These are phyloP conservation scores for Norana najaformis DNA, from an alignment of 2,888 invertebrate genomes.

Conservation along the genomic window DNA sequence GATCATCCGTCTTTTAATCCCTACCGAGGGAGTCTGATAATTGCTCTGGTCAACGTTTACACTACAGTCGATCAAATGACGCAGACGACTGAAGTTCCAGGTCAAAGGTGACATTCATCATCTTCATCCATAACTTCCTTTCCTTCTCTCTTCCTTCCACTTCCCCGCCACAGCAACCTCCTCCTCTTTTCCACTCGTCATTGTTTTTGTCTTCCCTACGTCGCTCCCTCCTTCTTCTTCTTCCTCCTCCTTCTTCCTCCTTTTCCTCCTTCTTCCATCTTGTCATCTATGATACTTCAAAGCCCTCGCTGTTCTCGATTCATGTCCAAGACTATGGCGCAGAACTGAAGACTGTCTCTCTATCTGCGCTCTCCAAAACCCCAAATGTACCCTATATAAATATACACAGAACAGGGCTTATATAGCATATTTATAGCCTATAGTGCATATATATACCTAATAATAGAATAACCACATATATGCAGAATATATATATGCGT, in stretches of 20 bases:
- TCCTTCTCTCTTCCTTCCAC: neutral
- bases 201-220: neutral
- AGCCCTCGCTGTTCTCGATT: neutral
- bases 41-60: neutral
- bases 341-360: neutral
- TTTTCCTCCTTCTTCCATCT: neutral
- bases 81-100: too few species aligned
- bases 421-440: too few species aligned
- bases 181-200: neutral
- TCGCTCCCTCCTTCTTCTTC: too few species aligned
- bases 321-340: neutral
- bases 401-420: too few species aligned
- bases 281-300: constrained; percentile 13
- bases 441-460: neutral
- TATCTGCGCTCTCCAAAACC: neutral
- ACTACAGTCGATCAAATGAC: too few species aligned
- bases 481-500: neutral
- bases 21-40: neutral
- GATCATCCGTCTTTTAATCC: neutral
- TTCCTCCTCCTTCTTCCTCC: neutral
- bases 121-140: neutral
- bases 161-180: neutral
- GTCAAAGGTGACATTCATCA: neutral
- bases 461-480: too few species aligned
- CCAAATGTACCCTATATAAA: too few species aligned